These are phyloP conservation scores for Myotis planiceps DNA, from an alignment of 2,797 vertebrate species.

Conservation along the genomic window DNA sequence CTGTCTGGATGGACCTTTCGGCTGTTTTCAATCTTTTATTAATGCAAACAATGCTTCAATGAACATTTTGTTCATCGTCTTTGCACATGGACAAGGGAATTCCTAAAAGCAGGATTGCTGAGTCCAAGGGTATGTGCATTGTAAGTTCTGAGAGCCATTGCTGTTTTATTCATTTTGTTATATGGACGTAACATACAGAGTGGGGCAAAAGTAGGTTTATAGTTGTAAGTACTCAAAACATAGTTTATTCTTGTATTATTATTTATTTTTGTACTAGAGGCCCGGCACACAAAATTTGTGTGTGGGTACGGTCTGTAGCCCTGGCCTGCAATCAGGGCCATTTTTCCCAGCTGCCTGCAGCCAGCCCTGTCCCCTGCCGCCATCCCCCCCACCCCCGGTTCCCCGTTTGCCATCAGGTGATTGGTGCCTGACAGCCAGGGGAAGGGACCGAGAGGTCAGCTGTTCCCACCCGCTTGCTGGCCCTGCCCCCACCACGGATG, in stretches of 20 bases:
- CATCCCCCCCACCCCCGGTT: no score
- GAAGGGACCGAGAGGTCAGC: no score
- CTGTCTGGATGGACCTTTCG: neutral
- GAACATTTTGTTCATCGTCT: neutral
- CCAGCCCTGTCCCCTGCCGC: accelerated
- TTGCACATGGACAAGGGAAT: neutral
- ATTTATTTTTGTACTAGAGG: no score
- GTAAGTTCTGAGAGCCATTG: neutral
- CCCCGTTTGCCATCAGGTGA: no score
- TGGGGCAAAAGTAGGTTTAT: neutral
- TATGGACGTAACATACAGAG: neutral
- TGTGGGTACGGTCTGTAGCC: no score
- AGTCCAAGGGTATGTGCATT: slow-evolving; percentile 39
- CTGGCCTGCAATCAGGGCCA: no score
- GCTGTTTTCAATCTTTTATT: slow-evolving; percentile 16
- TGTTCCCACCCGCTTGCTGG: no score
- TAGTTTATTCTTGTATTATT: neutral
- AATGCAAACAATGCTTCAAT: neutral
- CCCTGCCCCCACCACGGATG: no score
- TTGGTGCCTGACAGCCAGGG: no score
- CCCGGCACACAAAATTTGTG: no score
- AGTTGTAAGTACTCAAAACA: neutral
- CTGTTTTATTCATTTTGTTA: neutral
- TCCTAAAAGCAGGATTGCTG: neutral
- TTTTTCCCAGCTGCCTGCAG: no score